A percentile compares a stretch with the other conserved stretches of the same genome.
phyloP scores from a whole-genome alignment of 2,797 vertebrate species.

The Arctocebus calabarensis region DNA sequence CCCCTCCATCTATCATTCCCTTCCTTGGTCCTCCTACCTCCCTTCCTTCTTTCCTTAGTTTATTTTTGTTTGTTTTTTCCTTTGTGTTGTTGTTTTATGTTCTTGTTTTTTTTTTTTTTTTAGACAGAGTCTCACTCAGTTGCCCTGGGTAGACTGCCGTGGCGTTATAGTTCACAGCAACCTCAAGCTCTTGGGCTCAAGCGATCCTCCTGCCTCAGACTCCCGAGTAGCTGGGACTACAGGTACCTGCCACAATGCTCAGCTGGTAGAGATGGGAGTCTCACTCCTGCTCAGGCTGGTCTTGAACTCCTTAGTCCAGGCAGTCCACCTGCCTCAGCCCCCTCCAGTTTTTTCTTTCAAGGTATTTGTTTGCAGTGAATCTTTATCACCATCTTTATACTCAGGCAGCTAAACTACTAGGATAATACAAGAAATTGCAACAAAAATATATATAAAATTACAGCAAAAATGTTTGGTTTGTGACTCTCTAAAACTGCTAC shows the following conservation, averaged over 20 bases:
- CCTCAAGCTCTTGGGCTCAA: too few relatives aligned
- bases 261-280: too few relatives aligned
- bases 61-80: not conserved
- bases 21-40: not conserved
- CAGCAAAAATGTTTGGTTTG: not conserved
- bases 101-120: not conserved
- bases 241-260: too few relatives aligned
- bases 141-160: too few relatives aligned
- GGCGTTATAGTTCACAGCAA: too few relatives aligned
- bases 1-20: not conserved
- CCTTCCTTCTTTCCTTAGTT: not conserved
- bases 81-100: too few relatives aligned
- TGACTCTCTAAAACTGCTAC: constrained; percentile 15
- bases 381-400: not conserved
- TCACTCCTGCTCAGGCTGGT: too few relatives aligned
- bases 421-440: not conserved
- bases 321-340: too few relatives aligned
- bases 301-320: too few relatives aligned
- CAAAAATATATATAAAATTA: not conserved
- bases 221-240: too few relatives aligned
- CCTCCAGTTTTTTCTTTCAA: not conserved
- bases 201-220: too few relatives aligned
- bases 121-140: too few relatives aligned
- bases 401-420: not conserved
- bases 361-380: not conserved